phyloP scores from a whole-genome alignment of 2,888 invertebrate species.

The Plemyria rubiginata region DNA sequence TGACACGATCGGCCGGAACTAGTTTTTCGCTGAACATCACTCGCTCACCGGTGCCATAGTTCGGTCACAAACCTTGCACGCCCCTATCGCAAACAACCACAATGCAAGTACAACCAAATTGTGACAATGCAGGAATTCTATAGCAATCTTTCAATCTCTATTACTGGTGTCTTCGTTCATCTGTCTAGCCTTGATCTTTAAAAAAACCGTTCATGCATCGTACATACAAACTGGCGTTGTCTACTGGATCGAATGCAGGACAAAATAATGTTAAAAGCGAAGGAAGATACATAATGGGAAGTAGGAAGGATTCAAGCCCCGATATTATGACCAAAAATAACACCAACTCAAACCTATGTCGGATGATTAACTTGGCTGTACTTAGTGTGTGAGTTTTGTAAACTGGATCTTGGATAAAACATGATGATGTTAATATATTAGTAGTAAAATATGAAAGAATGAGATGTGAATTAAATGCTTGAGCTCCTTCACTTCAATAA shows the following conservation, averaged over 20 bases:
- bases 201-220: slow-evolving; percentile 50
- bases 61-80: slow-evolving; percentile 56
- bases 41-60: slow-evolving; percentile 71
- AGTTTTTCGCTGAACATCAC: slow-evolving; percentile 81
- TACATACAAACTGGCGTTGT: slow-evolving; percentile 54
- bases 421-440: slow-evolving; percentile 24
- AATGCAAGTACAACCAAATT: slow-evolving; percentile 79
- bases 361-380: slow-evolving; percentile 77
- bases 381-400: slow-evolving; percentile 48
- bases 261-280: slow-evolving; percentile 58
- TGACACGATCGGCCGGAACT: slow-evolving; percentile 53
- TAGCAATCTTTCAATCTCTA: slow-evolving; percentile 36
- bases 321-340: slow-evolving; percentile 65
- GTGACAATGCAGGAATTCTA: slow-evolving; percentile 48
- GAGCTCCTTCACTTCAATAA: too few species aligned
- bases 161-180: slow-evolving; percentile 39
- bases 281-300: slow-evolving; percentile 48
- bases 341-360: slow-evolving; percentile 47
- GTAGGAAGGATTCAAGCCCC: slow-evolving; percentile 69
- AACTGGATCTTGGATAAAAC: slow-evolving; percentile 47
- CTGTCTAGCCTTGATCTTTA: slow-evolving; percentile 23
- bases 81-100: slow-evolving; percentile 71
- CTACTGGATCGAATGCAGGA: slow-evolving; percentile 63
- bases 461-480: slow-evolving; percentile 4
- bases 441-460: slow-evolving; percentile 18